phyloP scores from a whole-genome alignment of 2,113 vertebrate genomes.

The Rhadina sibilatrix region DNA sequence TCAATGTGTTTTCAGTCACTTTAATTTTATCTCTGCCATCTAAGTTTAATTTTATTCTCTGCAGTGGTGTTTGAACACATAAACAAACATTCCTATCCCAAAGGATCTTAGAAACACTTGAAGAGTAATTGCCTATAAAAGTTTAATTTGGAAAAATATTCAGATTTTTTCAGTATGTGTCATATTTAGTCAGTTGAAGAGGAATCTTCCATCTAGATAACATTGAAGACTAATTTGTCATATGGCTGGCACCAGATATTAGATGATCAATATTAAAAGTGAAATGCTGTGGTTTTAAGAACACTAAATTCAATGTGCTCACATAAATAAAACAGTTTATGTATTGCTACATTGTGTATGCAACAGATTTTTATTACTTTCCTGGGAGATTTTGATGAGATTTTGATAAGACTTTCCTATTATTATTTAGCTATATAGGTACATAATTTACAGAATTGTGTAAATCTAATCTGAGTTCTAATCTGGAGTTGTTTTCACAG shows the following conservation, averaged over 20 bases:
- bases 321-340: neutral
- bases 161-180: neutral
- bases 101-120: neutral
- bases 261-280: neutral
- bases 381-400: neutral
- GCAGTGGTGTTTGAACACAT: neutral
- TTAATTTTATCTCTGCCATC: neutral
- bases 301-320: neutral
- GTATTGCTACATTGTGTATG: neutral
- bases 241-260: neutral
- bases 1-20: neutral
- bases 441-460: neutral
- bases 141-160: conserved; percentile 18
- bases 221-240: neutral
- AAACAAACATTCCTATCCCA: neutral
- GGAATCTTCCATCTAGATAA: neutral
- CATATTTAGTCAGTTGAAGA: neutral
- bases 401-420: neutral
- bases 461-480: neutral
- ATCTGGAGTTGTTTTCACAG: neutral
- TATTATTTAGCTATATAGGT: neutral
- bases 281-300: neutral
- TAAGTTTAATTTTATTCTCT: neutral
- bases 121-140: neutral
- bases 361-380: neutral